Conservation (phyloP, 1,140 invertebrate genomes). For the Pinna nobilis region DNA sequence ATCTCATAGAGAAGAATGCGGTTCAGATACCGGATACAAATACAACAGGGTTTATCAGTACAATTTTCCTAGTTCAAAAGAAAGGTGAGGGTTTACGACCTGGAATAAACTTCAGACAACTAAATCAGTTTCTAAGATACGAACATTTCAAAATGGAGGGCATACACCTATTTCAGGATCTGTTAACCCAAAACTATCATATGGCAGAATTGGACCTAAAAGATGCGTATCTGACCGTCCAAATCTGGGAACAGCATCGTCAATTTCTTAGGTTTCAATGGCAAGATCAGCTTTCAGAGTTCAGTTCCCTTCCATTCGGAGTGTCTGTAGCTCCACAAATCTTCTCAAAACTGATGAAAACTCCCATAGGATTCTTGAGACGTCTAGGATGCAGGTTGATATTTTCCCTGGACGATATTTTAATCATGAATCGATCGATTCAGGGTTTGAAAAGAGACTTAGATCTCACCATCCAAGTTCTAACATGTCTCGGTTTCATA, state of each 20-base stretch:
- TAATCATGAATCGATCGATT: background rate
- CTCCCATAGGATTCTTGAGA: background rate
- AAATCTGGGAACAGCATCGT: background rate
- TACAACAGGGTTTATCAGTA: background rate
- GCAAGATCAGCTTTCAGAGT: background rate
- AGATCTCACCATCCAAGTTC: too few species aligned
- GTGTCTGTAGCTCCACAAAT: background rate
- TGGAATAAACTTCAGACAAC: background rate
- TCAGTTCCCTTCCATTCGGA: slow-evolving; percentile 25
- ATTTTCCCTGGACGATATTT: slow-evolving; percentile 22
- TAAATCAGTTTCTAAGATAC: slow-evolving; percentile 1
- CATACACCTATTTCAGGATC: slow-evolving; percentile 12
- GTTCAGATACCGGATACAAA: too few species aligned
- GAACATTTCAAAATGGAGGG: slow-evolving; percentile 39
- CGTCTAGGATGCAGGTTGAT: slow-evolving; percentile 1
- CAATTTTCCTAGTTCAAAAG: background rate
- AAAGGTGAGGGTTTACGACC: slow-evolving; percentile 2
- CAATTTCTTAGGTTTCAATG: background rate
- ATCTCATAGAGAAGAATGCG: too few species aligned
- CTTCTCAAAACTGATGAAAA: slow-evolving; percentile 27
- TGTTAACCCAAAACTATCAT: background rate
- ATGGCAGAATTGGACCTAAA: slow-evolving; percentile 33
- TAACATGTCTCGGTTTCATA: too few species aligned
- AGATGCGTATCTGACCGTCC: slow-evolving; percentile 32
- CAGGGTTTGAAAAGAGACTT: background rate